phyloP scores from a whole-genome alignment of 2,797 vertebrate species.

The Acanthornis magna region DNA sequence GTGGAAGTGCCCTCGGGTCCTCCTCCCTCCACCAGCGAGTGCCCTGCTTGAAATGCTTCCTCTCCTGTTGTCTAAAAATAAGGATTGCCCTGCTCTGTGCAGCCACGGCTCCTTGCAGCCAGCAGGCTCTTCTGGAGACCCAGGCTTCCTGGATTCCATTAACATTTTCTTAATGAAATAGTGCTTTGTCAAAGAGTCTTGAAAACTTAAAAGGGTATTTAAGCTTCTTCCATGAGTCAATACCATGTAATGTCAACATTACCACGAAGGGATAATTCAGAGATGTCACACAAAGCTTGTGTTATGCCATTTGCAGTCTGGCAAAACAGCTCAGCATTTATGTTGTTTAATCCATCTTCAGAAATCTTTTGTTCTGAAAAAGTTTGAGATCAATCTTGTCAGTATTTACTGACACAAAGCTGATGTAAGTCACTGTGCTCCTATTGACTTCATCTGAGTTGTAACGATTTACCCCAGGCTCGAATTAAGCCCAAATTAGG shows the following conservation, averaged over 20 bases:
- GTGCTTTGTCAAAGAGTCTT: conserved; percentile 59
- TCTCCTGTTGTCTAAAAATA: not conserved
- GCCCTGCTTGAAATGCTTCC: not conserved
- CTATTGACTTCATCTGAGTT: conserved; percentile 25
- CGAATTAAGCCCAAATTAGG: conserved; percentile 7
- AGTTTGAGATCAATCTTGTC: conserved; percentile 48
- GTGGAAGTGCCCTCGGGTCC: not conserved
- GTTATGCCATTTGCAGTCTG: conserved; percentile 56
- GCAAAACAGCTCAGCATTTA: conserved; percentile 53
- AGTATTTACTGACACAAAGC: conserved; percentile 47
- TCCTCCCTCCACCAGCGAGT: not conserved
- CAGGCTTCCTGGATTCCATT: conserved; percentile 24
- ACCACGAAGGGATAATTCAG: conserved; percentile 52
- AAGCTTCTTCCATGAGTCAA: conserved; percentile 60
- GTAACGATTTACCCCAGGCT: not conserved
- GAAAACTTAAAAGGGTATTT: conserved; percentile 67
- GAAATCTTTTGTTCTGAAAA: conserved; percentile 63
- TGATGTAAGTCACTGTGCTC: conserved; percentile 41
- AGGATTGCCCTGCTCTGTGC: not conserved
- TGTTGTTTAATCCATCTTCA: conserved; percentile 55
- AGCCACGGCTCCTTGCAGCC: not conserved
- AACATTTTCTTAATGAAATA: conserved; percentile 68
- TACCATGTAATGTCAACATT: conserved; percentile 60
- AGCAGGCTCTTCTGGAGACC: not conserved
- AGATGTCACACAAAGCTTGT: conserved; percentile 55